Conservation (phyloP, 2,113 vertebrate genomes). For the Machaerirhynchus nigripectus region DNA sequence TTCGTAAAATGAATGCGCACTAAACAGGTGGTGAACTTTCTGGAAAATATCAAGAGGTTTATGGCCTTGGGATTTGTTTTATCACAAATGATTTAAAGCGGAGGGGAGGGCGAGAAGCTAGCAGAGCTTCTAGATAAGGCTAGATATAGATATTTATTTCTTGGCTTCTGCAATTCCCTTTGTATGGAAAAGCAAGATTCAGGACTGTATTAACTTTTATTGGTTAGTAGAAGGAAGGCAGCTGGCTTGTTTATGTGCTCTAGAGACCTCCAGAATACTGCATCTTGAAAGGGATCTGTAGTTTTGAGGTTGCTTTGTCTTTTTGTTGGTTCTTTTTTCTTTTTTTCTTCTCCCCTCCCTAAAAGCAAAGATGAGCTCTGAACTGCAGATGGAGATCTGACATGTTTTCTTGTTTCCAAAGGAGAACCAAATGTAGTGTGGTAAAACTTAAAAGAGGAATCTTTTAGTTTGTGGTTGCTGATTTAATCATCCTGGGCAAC, state of each 20-base stretch:
- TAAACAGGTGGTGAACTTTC: slow-evolving; percentile 16
- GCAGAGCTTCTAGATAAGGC: background rate
- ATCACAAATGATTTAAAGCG: background rate
- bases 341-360: accelerated
- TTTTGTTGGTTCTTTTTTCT: background rate
- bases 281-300: background rate
- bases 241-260: background rate
- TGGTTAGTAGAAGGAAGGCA: background rate
- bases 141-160: background rate
- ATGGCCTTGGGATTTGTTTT: background rate
- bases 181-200: background rate
- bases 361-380: background rate
- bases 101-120: accelerated
- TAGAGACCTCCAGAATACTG: background rate
- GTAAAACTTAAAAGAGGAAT: slow-evolving; percentile 23
- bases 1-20: background rate
- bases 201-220: background rate
- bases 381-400: background rate
- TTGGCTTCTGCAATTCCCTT: background rate
- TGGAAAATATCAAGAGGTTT: background rate
- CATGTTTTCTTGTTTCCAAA: background rate
- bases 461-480: background rate
- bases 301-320: background rate
- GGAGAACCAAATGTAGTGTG: background rate
- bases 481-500: background rate